Base-by-base conservation (phyloP, 2,888 invertebrate species). In the Nysson spinosus region DNA sequence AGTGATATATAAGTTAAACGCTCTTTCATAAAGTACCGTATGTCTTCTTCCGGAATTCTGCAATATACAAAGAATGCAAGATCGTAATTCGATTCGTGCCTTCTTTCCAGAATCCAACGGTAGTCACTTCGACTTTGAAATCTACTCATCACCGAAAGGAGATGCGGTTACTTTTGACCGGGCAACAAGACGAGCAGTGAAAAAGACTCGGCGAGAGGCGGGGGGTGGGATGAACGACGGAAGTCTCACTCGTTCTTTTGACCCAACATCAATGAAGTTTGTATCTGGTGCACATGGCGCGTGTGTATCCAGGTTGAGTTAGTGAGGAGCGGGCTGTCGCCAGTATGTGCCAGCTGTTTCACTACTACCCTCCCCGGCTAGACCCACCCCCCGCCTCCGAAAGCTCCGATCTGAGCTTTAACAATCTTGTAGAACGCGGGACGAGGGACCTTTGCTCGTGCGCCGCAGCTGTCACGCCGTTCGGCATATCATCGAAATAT, bases 191-290 rank as follows among this genome's bases (percentile, higher is more conserved):
- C 9, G 6, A 4, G 14, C 14, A 4, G 12, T 4, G 4, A 1
- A 5, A n/a, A 4, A 11, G 30, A 6, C 7, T 9, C 7, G 11
- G 44, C 24, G 12, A 12, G 17, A 39, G 17, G 12, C 1, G 71
- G 14, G 24, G 17, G 30, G 52, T 79, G 81, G 17, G 5, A 14
- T 28, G 34, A 82, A 78, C 40, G 64, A 61, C 50, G 67, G 49
- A 69, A 75, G 66, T 76, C 75, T 74, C 75, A 42, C 69, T 75
- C 77, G 63, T 78, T 79, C 74, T 80, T 81, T 79, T 78, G 77
- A 73, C 69, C 71, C 82, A 80, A 84, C 86, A 85, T 85, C 85
- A 85, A 86, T 87, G 85, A 85, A 85, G 84, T 87, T 87, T 86
- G 86, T 85, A 85, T 85, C 82, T 83, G 77, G 82, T 75, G 82